Evolutionary conservation across 2,113 vertebrate species (phyloP).

Genomic region (Paralichthys olivaceus): DNA sequence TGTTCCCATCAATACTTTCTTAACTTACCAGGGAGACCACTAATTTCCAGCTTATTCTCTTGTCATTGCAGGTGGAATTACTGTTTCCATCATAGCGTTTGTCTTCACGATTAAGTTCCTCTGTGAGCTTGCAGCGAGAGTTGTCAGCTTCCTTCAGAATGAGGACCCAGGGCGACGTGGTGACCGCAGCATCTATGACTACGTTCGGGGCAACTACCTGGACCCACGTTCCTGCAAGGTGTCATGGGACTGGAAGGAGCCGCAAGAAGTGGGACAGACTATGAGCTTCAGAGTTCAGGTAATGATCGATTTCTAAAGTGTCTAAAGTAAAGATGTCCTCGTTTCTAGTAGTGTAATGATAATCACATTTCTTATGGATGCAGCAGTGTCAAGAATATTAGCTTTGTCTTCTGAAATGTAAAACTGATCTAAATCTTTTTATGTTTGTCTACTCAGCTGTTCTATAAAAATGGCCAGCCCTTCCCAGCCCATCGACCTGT

Average conservation of each 20-base stretch:
- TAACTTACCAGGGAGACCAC: background rate
- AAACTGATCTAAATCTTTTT: background rate
- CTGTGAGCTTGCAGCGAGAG: slow-evolving; percentile 95
- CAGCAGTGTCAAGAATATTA: background rate
- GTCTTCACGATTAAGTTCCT: slow-evolving; percentile 99
- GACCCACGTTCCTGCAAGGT: slow-evolving; percentile 98
- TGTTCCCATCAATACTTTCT: background rate
- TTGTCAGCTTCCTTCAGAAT: slow-evolving; percentile 99
- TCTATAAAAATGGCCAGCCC: slow-evolving; percentile 97
- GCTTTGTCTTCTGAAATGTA: background rate
- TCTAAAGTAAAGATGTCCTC: background rate
- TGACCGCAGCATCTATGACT: slow-evolving; percentile 98
- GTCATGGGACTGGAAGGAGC: slow-evolving; percentile 98
- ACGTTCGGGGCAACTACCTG: slow-evolving; percentile 97
- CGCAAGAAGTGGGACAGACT: slow-evolving; percentile 97
- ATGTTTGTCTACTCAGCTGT: slow-evolving; percentile 84
- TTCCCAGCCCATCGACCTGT: slow-evolving; percentile 93
- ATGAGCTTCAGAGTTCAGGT: slow-evolving; percentile 99
- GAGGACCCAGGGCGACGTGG: slow-evolving; percentile 94
- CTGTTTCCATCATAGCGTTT: slow-evolving; percentile 97
- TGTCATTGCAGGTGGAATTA: slow-evolving; percentile 91
- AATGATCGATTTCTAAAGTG: background rate
- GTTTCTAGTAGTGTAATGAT: background rate
- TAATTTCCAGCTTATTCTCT: background rate
- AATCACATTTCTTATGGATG: background rate